These are phyloP conservation scores for Metacarcinus magister DNA, from an alignment of 2,888 invertebrate species.

Conservation along the genomic window DNA sequence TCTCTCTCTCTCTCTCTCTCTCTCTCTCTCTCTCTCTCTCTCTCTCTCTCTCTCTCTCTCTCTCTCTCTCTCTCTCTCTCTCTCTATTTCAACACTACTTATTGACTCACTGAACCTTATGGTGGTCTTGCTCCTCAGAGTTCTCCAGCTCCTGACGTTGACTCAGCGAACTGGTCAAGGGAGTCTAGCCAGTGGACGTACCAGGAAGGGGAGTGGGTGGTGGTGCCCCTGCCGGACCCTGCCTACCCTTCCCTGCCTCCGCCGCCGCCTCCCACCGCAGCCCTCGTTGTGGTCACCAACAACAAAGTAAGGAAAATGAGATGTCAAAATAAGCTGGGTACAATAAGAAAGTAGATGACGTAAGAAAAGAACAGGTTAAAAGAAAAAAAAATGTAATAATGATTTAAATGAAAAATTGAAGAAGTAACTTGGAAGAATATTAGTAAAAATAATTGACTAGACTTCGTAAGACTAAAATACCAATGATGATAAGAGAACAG, in stretches of 20 bases:
- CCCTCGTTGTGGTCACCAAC: conserved; percentile 63
- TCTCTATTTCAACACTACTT: background rate
- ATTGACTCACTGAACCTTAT: background rate
- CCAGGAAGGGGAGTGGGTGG: conserved; percentile 71
- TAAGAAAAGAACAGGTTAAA: background rate
- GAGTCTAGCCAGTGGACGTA: conserved; percentile 64
- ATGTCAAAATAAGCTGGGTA: background rate
- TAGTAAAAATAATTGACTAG: no score
- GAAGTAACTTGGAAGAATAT: background rate
- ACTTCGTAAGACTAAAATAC: no score
- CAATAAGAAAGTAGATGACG: background rate
- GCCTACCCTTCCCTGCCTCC: conserved; percentile 61
- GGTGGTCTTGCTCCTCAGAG: background rate
- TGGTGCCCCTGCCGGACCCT: conserved; percentile 61
- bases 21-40: no score
- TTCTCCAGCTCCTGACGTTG: conserved; percentile 53
- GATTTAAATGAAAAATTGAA: background rate
- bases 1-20: no score
- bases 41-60: no score
- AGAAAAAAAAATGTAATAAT: background rate
- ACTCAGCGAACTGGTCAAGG: conserved; percentile 68
- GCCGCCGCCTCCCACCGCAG: conserved; percentile 47
- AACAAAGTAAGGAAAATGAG: conserved; percentile 56
- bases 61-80: no score
- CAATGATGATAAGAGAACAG: background rate